Evolutionary conservation across 92 coral and sea anemone genomes (phyloP).

Genomic region (Nematostella vectensis): DNA sequence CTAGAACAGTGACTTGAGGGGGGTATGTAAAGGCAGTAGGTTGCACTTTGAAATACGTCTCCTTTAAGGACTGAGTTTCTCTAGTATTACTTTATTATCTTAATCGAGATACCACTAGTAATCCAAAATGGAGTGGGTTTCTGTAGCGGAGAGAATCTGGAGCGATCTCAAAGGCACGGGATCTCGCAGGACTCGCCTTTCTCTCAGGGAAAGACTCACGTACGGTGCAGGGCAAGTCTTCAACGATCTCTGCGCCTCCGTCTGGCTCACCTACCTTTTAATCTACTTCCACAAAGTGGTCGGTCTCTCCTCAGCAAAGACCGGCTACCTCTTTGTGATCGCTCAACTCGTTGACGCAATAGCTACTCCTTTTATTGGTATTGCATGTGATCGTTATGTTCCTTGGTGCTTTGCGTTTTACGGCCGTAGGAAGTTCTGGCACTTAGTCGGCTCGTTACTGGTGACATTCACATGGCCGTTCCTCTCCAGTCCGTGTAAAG

Average conservation of each 20-base stretch:
- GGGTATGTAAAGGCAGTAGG: too few species aligned
- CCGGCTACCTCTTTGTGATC: constrained; percentile 52
- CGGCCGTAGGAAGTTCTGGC: constrained; percentile 60
- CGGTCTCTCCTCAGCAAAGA: constrained; percentile 50
- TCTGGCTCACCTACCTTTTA: constrained; percentile 60
- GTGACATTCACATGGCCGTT: constrained; percentile 64
- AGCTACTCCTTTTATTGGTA: constrained; percentile 65
- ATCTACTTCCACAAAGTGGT: constrained; percentile 74
- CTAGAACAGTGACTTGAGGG: too few species aligned
- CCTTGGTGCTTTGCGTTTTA: constrained; percentile 29
- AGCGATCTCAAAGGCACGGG: constrained; percentile 14
- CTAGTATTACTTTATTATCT: too few species aligned
- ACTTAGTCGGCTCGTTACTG: constrained; percentile 52
- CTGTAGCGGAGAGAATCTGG: constrained; percentile 35
- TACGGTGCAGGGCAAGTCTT: constrained; percentile 67
- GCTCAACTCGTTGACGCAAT: constrained; percentile 65
- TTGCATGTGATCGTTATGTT: constrained; percentile 47
- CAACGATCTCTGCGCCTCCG: constrained; percentile 66
- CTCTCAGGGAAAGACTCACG: constrained; percentile 38
- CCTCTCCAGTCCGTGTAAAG: constrained; percentile 56
- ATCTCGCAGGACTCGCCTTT: constrained; percentile 11
- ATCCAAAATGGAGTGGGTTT: constrained; percentile 34
- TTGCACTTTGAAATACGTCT: too few species aligned
- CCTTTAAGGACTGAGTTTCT: too few species aligned
- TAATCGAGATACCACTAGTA: too few species aligned